Conservation (phyloP, 2,113 vertebrate genomes). For the Phalacrocorax aristotelis region DNA sequence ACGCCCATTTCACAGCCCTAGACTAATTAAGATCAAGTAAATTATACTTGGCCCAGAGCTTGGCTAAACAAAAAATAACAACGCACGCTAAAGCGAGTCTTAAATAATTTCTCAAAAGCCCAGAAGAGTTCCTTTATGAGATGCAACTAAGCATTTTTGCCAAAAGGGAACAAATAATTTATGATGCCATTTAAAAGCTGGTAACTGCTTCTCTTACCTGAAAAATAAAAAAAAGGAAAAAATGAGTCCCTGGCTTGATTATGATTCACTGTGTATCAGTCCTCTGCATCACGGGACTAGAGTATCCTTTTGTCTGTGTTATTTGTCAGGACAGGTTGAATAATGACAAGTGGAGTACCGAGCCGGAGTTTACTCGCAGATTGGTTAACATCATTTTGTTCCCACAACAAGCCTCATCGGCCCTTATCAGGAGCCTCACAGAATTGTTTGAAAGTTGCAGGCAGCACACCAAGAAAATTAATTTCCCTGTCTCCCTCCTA, state of each 20-base stretch:
- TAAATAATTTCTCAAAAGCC: slow-evolving; percentile 33
- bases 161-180: slow-evolving; percentile 45
- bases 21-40: slow-evolving; percentile 43
- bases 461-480: slow-evolving; percentile 42
- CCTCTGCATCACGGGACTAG: not conserved
- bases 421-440: slow-evolving; percentile 45
- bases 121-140: not conserved
- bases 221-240: not conserved
- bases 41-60: slow-evolving; percentile 17
- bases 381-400: slow-evolving; percentile 46
- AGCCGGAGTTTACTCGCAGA: slow-evolving; percentile 41
- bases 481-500: slow-evolving; percentile 21
- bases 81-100: not conserved
- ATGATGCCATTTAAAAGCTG: slow-evolving; percentile 28
- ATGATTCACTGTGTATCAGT: slow-evolving; percentile 8
- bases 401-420: slow-evolving; percentile 22
- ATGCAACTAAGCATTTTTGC: slow-evolving; percentile 1
- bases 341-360: slow-evolving; percentile 30
- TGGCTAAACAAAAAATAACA: slow-evolving; percentile 38
- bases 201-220: slow-evolving; percentile 7
- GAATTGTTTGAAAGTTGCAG: slow-evolving; percentile 41
- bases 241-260: not conserved
- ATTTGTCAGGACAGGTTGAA: slow-evolving; percentile 24
- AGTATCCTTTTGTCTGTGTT: slow-evolving; percentile 41
- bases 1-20: not conserved